Conservation (phyloP, 2,113 vertebrate genomes). For the Marmota flaviventris region DNA sequence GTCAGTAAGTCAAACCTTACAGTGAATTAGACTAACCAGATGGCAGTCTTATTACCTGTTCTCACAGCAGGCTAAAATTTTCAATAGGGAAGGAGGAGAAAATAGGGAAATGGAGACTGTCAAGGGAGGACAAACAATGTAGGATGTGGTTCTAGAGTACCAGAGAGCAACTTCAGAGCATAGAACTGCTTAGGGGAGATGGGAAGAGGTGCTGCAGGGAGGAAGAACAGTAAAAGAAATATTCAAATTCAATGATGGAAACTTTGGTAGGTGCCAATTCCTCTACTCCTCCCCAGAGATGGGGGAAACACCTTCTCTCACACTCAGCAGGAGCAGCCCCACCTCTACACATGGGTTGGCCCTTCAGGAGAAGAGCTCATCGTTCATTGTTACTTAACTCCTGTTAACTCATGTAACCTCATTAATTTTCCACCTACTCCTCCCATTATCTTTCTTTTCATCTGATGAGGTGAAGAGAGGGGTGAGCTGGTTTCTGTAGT, state of each 20-base stretch:
- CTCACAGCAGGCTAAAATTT: not conserved
- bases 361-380: not conserved
- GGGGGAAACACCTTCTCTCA: slow-evolving; percentile 38
- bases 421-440: not conserved
- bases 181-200: not conserved
- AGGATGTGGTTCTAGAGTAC: not conserved
- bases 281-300: not conserved
- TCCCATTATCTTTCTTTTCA: slow-evolving; percentile 24
- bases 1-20: slow-evolving; percentile 19
- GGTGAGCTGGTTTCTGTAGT: not conserved
- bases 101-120: not conserved
- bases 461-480: not conserved
- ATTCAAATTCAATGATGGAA: not conserved
- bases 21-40: not conserved
- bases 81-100: not conserved
- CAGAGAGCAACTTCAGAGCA: not conserved
- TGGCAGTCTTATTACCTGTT: not conserved
- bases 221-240: not conserved
- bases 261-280: not conserved
- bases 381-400: slow-evolving; percentile 33
- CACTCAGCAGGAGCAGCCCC: slow-evolving; percentile 30
- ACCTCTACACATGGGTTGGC: not conserved
- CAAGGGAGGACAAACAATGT: not conserved
- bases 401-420: not conserved
- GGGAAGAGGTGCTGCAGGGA: not conserved